Base-by-base conservation (phyloP, 2,113 vertebrate genomes). In the Laticauda laticaudata region DNA sequence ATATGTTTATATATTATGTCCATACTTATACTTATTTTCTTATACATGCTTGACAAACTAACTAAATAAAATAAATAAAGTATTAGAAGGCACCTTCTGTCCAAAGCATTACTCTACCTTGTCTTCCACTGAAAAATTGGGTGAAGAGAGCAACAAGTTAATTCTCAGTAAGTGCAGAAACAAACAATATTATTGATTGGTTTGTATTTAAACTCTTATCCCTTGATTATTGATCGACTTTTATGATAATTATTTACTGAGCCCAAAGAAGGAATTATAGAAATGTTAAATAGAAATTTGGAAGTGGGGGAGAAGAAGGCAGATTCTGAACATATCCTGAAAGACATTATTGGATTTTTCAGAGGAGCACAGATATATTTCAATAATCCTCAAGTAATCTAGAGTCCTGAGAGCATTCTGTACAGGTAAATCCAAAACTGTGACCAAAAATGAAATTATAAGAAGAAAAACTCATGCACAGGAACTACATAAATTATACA, bases 311-410 rank as follows among this genome's bases (percentile, higher is more conserved):
- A 21, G 20, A 85, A 81, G 34, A 81, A 85, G 34, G 21, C 18
- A 21, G 34, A 34, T 15, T 43, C n/a, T 85, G 43, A 85, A 85
- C 20, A 43, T 10, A 91, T 12, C 93, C 89, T 87, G 9, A 51
- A 64, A 59, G 15, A 90, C 12, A 56, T 14, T 34, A 90, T n/a
- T 57, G 34, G 93, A 3, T 48, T 93, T 21, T 92, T 94, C 91
- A 95, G 87, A 93, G 34, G 57, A 87, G 93, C 3, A 92, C 15
- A 92, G 1, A 91, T 94, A 92, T 56, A 90, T 91, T 94, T 92
- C 92, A 12, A 51, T 94, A 26, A 12, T 54, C 48, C 55, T 92
- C 51, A 95, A 43, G 18, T 53, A 0, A 75, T 94, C 6, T 14
- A 26, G 3, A 81, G 4, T 86, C 15, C 29, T 86, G n/a, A 0